phyloP scores from a whole-genome alignment of 2,888 invertebrate species.

The Anthoptus insignis region DNA sequence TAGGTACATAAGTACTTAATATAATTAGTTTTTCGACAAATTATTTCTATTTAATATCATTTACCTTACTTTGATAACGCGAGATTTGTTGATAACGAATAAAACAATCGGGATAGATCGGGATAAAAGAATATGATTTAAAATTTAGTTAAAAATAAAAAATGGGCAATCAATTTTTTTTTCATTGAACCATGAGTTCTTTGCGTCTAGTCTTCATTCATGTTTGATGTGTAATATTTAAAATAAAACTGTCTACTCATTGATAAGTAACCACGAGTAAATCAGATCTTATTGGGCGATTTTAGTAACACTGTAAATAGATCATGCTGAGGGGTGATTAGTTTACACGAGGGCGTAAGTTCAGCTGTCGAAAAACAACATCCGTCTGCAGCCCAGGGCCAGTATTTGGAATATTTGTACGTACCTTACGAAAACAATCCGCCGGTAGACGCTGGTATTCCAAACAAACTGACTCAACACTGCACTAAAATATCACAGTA shows the following conservation, averaged over 20 bases:
- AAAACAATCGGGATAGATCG: too few species aligned
- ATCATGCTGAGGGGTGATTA: conserved; percentile 17
- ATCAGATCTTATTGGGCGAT: conserved; percentile 10
- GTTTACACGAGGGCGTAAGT: conserved; percentile 33
- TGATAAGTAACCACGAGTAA: background rate
- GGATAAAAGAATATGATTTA: too few species aligned
- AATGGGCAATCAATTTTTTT: too few species aligned
- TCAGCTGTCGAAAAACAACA: conserved; percentile 36
- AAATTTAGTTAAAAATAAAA: too few species aligned
- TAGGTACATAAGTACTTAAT: too few species aligned
- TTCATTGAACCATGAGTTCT: too few species aligned
- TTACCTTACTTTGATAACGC: too few species aligned
- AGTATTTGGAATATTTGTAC: conserved; percentile 47
- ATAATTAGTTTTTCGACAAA: too few species aligned
- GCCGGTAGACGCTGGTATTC: conserved; percentile 66
- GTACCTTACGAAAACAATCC: conserved; percentile 73
- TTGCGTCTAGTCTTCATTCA: too few species aligned
- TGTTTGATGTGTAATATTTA: background rate
- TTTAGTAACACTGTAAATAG: conserved; percentile 31
- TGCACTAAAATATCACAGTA: conserved; percentile 61
- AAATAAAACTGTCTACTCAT: background rate
- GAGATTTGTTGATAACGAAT: too few species aligned
- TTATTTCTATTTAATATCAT: too few species aligned
- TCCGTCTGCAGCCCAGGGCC: conserved; percentile 29
- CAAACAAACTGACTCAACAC: conserved; percentile 56